phyloP scores from a whole-genome alignment of 2,113 vertebrate species.

The Buteo buteo region DNA sequence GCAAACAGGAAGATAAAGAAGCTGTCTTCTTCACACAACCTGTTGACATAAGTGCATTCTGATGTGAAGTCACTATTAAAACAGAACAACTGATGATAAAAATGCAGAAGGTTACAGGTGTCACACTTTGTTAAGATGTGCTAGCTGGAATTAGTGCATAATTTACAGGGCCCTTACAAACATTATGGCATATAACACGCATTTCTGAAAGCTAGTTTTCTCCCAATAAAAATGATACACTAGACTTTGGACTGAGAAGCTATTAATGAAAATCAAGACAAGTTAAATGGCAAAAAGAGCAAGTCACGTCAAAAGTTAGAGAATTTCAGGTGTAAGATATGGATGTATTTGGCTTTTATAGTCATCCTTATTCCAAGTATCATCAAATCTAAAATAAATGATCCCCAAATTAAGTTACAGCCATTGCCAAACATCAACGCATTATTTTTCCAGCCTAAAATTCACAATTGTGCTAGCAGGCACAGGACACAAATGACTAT shows the following conservation, averaged over 20 bases:
- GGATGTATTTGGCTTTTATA: neutral
- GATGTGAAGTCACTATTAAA: neutral
- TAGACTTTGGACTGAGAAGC: neutral
- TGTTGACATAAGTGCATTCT: neutral
- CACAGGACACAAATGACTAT: neutral
- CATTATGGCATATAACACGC: fast-evolving
- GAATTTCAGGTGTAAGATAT: neutral
- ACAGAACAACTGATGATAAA: neutral
- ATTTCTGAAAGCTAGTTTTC: neutral
- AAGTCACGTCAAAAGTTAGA: neutral
- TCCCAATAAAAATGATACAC: neutral
- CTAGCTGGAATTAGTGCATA: neutral
- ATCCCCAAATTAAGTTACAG: neutral
- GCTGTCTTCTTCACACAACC: neutral
- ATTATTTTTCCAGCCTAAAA: neutral
- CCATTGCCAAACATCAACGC: neutral
- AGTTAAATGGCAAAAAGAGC: neutral
- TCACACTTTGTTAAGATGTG: neutral
- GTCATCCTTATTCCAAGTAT: neutral
- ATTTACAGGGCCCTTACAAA: neutral
- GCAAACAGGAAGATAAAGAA: neutral
- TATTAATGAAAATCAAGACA: neutral
- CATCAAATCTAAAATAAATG: neutral
- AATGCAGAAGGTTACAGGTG: neutral
- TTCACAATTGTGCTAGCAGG: neutral